Base-by-base conservation (phyloP, 2,888 invertebrate species). In the Pilophorus perplexus region DNA sequence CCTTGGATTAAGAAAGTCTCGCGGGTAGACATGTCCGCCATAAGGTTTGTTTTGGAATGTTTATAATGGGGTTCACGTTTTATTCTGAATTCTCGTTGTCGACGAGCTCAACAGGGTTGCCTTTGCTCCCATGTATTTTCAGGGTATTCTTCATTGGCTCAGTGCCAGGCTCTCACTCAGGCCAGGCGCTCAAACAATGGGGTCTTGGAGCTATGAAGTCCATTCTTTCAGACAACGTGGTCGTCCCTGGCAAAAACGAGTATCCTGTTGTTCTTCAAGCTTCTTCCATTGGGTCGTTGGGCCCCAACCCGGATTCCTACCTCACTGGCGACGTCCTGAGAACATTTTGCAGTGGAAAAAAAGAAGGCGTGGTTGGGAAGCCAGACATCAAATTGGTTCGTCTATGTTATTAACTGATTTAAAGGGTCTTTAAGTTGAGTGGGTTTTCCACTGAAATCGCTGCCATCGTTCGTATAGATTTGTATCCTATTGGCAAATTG, bases 91-190 rank as follows among this genome's bases (percentile, higher is more conserved):
- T n/a, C n/a, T n/a, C n/a, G n/a, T n/a, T n/a, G n/a, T n/a, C n/a
- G n/a, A n/a, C n/a, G n/a, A n/a, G n/a, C n/a, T n/a, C n/a, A n/a
- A n/a, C n/a, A n/a, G n/a, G n/a, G n/a, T n/a, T n/a, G n/a, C n/a
- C n/a, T n/a, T n/a, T n/a, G n/a, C n/a, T n/a, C n/a, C n/a, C n/a
- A n/a, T n/a, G n/a, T n/a, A n/a, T n/a, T 76, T 76, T 0, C 76
- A 93, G 92, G 72, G 95, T 93, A 0, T 90, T 88, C 75, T 83
- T 97, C 18, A 81, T 96, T 42, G 87, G 86, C 0, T 94, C 95
- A 0, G 85, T 85, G 0, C 96, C 96, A 0, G 94, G 95, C 0
- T 85, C 88, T 20, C 89, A 92, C 73, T 46, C 44, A 1, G 54
- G 54, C 2, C 48, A 67, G 14, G 60, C 38, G 4, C 64, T 54